Base-by-base conservation (phyloP, 2,113 vertebrate species). In the Morone chrysops region DNA sequence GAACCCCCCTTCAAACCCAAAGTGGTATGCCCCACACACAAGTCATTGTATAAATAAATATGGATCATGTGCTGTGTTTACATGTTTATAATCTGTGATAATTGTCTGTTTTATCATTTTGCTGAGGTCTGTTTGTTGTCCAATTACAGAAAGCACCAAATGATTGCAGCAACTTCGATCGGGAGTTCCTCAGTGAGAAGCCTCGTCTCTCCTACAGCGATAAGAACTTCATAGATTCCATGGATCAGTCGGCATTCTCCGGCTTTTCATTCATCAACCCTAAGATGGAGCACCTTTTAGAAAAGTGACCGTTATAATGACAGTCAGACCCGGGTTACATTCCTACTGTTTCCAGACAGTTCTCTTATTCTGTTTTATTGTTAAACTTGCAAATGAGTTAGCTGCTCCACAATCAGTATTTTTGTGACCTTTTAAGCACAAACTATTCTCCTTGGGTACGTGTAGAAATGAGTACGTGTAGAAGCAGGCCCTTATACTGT, bases 261-360 rank as follows among this genome's bases (percentile, higher is more conserved):
- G 98, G 97, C 47, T 99, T 99, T 93, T 99, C 98, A 20, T 99
- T 99, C 68, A 96, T 97, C 85, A 99, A 99, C 83, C 96, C 97
- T 18, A 96, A 94, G 81, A 98, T 99, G 90, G 97, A 99, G 86
- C 94, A 92, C 20, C 92, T 99, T 69, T 81, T 99, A 81, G 96
- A 96, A 57, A 96, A 97, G 53, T 97, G 91, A 96, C 16, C 25
- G 51, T 40, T 66, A 7, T 54, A 31, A 57, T 48, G 38, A 54
- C 53, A 63, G 25, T 80, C 63, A 70, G 73, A 63, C 69, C 70
- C 5, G 11, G 62, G 75, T 78, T 51, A 82, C 62, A 75, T 62
- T 57, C n/a, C 56, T 78, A 13, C 40, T 86, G 74, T 81, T 88
- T 63, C 71, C 16, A 48, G 63, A 79, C 66, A 70, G 41, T 72